Conservation (phyloP, 2,113 vertebrate species). For the Nycticryphes semicollaris region DNA sequence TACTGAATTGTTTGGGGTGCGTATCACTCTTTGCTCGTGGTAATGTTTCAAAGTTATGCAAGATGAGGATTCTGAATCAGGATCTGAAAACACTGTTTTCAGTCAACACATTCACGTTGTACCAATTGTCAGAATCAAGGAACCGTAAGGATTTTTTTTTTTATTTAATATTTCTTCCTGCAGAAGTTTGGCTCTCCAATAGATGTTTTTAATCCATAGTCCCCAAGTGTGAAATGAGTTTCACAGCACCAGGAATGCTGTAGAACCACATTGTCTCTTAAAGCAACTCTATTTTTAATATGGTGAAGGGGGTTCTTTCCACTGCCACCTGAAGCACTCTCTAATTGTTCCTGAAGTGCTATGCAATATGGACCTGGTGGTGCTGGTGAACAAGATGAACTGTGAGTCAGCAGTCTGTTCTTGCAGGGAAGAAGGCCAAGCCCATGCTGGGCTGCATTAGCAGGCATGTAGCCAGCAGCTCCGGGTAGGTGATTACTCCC, state of each 20-base stretch:
- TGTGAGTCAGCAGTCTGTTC: conserved; percentile 6
- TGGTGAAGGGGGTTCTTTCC: background rate
- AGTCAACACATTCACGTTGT: background rate
- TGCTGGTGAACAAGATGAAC: background rate
- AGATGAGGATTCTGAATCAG: background rate
- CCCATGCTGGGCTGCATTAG: background rate
- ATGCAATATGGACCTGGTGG: background rate
- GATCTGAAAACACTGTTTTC: background rate
- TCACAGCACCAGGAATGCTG: background rate
- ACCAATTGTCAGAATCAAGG: background rate
- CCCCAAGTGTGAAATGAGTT: background rate
- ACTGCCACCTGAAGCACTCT: background rate
- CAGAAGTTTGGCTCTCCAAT: background rate
- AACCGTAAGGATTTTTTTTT: background rate
- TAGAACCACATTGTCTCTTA: background rate
- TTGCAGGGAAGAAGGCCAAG: conserved; percentile 30
- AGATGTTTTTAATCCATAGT: background rate
- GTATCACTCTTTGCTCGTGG: background rate
- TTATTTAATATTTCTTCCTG: background rate
- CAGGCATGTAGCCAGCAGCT: background rate
- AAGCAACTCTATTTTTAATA: background rate
- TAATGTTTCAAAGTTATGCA: background rate
- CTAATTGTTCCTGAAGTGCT: background rate
- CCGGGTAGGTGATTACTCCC: background rate
- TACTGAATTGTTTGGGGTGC: background rate